phyloP scores from a whole-genome alignment of 1,140 invertebrate species.

The Diorhabda sublineata region DNA sequence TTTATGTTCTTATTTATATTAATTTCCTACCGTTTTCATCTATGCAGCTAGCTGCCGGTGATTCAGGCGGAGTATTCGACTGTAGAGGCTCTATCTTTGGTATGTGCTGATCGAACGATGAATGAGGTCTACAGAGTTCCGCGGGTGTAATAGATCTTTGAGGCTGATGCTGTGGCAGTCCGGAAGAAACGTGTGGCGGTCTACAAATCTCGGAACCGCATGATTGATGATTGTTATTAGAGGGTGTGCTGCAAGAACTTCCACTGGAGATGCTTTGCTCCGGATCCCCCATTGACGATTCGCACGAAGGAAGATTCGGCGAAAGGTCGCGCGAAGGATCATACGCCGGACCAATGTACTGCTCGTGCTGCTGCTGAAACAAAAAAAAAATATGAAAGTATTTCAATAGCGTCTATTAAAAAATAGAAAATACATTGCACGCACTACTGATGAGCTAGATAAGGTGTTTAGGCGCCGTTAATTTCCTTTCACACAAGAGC shows the following conservation, averaged over 20 bases:
- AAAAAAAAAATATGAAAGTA: constrained; percentile 23
- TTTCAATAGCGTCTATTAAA: no score
- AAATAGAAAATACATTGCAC: no score
- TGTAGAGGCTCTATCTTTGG: constrained; percentile 54
- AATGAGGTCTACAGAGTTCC: constrained; percentile 38
- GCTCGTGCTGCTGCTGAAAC: constrained; percentile 58
- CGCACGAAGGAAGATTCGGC: constrained; percentile 61
- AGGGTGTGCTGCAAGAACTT: constrained; percentile 49
- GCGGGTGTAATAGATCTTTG: constrained; percentile 38
- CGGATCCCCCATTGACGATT: constrained; percentile 57
- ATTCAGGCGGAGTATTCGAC: constrained; percentile 46
- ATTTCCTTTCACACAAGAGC: no score
- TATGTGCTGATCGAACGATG: constrained; percentile 48
- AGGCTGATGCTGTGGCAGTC: constrained; percentile 24
- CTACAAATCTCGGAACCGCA: constrained; percentile 43
- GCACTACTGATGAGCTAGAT: no score
- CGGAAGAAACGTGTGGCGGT: constrained; percentile 24
- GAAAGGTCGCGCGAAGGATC: constrained; percentile 67
- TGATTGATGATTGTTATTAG: constrained; percentile 45
- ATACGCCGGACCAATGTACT: constrained; percentile 61
- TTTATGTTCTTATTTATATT: neutral
- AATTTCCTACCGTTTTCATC: constrained; percentile 41
- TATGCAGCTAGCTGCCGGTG: constrained; percentile 37
- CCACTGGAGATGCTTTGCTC: constrained; percentile 51
- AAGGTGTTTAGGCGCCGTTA: no score